A percentile compares a stretch with the other conserved stretches of the same genome.
phyloP scores from a whole-genome alignment of 2,113 vertebrate species.

The Ancistrus triradiatus region DNA sequence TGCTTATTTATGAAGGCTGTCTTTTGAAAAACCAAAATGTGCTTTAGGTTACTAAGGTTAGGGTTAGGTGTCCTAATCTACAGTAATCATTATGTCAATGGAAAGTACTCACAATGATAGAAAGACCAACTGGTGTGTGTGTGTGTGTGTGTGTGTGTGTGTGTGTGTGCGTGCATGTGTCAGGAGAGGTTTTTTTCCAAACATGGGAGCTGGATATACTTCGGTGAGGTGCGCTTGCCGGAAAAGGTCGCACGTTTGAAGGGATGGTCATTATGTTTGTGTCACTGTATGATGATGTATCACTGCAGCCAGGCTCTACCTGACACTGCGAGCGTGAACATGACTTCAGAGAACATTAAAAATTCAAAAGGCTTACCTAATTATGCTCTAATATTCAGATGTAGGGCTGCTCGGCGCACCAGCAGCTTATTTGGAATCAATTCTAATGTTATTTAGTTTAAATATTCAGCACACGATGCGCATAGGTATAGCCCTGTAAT shows the following conservation, averaged over 20 bases:
- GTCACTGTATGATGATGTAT: slow-evolving; percentile 74
- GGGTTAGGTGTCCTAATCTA: no score
- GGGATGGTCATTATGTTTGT: slow-evolving; percentile 70
- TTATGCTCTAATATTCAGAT: slow-evolving; percentile 75
- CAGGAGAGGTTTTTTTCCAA: slow-evolving; percentile 44
- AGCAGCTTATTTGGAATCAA: slow-evolving; percentile 67
- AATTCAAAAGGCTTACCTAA: slow-evolving; percentile 79
- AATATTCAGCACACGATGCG: slow-evolving; percentile 64
- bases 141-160: neutral
- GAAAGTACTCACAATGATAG: no score
- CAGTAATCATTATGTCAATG: no score
- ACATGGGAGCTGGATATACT: slow-evolving; percentile 36
- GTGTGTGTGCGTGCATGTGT: slow-evolving; percentile 15
- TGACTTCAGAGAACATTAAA: slow-evolving; percentile 80
- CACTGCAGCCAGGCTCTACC: slow-evolving; percentile 69
- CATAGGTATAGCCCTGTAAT: slow-evolving; percentile 50
- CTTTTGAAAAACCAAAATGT: no score
- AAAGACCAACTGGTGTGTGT: no score
- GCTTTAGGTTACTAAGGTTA: no score
- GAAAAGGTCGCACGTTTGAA: slow-evolving; percentile 75
- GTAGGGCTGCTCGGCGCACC: slow-evolving; percentile 52
- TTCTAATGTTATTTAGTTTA: slow-evolving; percentile 71
- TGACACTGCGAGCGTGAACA: slow-evolving; percentile 73
- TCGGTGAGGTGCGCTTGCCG: slow-evolving; percentile 53
- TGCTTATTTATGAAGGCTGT: no score